Evolutionary conservation across 2,113 vertebrate species (phyloP).

Genomic region (Globicephala melas): DNA sequence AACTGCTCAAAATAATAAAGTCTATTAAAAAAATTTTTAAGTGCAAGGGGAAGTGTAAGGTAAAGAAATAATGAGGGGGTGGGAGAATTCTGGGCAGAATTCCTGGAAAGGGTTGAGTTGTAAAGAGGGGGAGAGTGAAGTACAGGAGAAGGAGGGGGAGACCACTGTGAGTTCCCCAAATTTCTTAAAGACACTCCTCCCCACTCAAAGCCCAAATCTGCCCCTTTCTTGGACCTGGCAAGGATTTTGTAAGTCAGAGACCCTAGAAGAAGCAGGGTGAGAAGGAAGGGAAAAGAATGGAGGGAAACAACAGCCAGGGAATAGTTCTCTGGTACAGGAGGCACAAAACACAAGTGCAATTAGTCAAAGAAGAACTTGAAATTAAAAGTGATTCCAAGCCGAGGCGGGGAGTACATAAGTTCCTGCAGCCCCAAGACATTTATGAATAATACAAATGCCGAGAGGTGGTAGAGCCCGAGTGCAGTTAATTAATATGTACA

Average conservation of each 20-base stretch:
- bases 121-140: fast-evolving
- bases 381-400: conserved; percentile 53
- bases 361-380: conserved; percentile 39
- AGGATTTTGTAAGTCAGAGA: neutral
- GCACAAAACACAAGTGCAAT: conserved; percentile 47
- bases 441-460: conserved; percentile 79
- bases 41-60: neutral
- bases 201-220: neutral
- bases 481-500: conserved; percentile 76
- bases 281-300: neutral
- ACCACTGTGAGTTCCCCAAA: neutral
- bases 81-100: neutral
- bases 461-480: conserved; percentile 49
- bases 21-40: neutral
- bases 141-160: neutral
- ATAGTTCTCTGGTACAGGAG: neutral
- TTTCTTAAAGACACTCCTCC: neutral
- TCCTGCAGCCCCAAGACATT: conserved; percentile 68
- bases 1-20: neutral
- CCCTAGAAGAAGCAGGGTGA: neutral
- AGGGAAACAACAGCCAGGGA: neutral
- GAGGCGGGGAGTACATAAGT: conserved; percentile 65
- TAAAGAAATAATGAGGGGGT: neutral
- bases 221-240: neutral
- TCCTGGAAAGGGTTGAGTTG: neutral